Evolutionary conservation across 2,113 vertebrate genomes (phyloP).

Genomic region (Phrynocephalus versicolor): DNA sequence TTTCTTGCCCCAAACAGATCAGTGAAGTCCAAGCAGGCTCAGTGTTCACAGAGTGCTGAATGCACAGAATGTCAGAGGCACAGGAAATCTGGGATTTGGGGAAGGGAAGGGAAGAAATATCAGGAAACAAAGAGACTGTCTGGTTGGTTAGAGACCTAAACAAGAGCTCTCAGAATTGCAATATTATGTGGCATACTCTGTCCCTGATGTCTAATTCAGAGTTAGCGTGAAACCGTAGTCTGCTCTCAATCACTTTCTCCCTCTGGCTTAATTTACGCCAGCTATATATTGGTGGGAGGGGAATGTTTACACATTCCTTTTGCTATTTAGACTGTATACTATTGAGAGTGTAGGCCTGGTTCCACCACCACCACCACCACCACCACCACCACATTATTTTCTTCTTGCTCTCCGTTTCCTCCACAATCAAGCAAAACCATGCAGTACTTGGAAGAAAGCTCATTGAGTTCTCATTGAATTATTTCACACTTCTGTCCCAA

Average conservation of each 20-base stretch:
- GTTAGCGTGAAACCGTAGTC: background rate
- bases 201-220: background rate
- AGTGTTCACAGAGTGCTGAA: no score
- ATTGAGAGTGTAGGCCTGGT: background rate
- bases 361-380: no score
- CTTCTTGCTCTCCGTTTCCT: background rate
- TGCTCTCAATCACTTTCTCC: background rate
- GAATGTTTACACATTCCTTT: constrained; percentile 11
- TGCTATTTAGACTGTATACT: constrained; percentile 36
- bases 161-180: background rate
- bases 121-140: background rate
- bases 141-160: background rate
- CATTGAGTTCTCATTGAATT: background rate
- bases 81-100: background rate
- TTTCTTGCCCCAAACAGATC: no score
- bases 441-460: background rate
- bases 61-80: background rate
- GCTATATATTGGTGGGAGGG: constrained; percentile 31
- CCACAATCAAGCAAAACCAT: background rate
- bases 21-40: no score
- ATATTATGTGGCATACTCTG: background rate
- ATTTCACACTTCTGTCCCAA: background rate
- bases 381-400: no score
- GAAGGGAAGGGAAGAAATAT: background rate
- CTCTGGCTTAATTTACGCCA: constrained; percentile 37